Base-by-base conservation (phyloP, 2,797 vertebrate genomes). In the Lerista edwardsae region DNA sequence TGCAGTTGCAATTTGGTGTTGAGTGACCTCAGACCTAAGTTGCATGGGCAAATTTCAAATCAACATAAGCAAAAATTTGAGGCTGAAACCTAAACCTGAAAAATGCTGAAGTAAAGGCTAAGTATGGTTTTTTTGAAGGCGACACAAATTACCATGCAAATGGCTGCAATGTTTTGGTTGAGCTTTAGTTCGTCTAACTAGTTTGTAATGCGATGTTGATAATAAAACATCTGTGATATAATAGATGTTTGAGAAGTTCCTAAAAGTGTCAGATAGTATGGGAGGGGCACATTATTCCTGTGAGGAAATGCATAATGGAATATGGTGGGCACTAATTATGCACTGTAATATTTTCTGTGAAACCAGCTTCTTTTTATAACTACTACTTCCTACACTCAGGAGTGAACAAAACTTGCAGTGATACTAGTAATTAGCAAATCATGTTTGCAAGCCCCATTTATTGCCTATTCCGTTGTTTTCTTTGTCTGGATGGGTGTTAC, bases 271-370 rank as follows among this genome's bases (percentile, higher is more conserved):
- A 61, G 44, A 11, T 71, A 17, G 9, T 81, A 61, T 77, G 75
- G 64, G 0, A 0, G n/a, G n/a, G 21, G 61, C 67, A 74, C 84
- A 31, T 12, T 57, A 77, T 27, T 6, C 62, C 1, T 1, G 0
- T 59, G 72, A 75, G 90, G 85, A 84, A 86, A 4, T 55, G 36
- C 72, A 67, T 36, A 83, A 82, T 84, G 55, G 19, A 59, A 47
- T 23, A 36, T 85, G 85, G 39, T 0, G 1, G 44, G 34, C 9
- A 80, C n/a, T 47, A 86, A 65, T 51, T 69, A 23, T 25, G 55
- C 29, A 1, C 61, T 71, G 47, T 80, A 89, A 91, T 91, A 72
- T 90, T 77, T 31, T 71, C 41, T 65, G 21, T 86, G 47, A 84
- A 79, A 86, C 34, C 51, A 83, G 25, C 12, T 39, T 72, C 57